These are phyloP conservation scores for Rotaria macrura DNA, from an alignment of 2,888 invertebrate genomes.

Conservation along the genomic window DNA sequence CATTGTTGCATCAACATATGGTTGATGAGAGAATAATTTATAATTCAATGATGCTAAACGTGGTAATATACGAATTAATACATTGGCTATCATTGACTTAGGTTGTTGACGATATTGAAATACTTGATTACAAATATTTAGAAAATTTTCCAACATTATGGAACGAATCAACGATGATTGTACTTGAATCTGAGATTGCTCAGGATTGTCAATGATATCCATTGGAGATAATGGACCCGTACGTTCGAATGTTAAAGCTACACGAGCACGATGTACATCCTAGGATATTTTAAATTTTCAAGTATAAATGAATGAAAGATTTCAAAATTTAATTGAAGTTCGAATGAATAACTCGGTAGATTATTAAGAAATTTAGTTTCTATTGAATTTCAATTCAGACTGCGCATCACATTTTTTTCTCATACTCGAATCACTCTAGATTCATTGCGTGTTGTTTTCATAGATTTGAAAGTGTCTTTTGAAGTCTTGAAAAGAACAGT, in stretches of 20 bases:
- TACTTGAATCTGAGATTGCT: not conserved
- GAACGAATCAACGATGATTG: not conserved
- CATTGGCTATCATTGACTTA: not conserved
- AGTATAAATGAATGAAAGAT: no score
- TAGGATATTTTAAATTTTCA: not conserved
- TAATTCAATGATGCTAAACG: constrained; percentile 7
- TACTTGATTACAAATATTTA: not conserved
- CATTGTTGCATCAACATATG: not conserved
- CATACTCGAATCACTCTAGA: no score
- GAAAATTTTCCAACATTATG: not conserved
- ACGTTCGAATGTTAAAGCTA: constrained; percentile 7
- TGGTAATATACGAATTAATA: not conserved
- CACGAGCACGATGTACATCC: constrained; percentile 19
- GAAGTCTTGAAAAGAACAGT: no score
- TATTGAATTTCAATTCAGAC: no score
- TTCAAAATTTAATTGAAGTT: no score
- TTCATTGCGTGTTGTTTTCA: no score
- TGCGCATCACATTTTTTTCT: no score
- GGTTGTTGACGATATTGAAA: not conserved
- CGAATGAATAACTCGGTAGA: no score
- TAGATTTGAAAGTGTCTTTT: no score
- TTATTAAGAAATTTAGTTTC: no score
- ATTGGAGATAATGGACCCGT: not conserved
- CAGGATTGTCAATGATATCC: not conserved
- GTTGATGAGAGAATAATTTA: not conserved